Conservation (phyloP, 2,113 vertebrate genomes). For the Rousettus leschenaultii region DNA sequence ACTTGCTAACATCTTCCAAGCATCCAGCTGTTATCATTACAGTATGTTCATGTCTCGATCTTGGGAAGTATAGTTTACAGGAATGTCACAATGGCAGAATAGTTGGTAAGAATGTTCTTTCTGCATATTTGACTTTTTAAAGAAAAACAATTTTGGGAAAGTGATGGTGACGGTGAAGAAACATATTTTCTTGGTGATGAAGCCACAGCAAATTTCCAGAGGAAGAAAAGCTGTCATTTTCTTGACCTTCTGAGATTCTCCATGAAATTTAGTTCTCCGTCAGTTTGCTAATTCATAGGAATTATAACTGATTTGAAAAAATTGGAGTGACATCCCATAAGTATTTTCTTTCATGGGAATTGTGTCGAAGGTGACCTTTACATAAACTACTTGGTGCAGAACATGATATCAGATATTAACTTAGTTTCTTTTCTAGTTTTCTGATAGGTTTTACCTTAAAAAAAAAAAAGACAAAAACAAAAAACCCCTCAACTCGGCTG, state of each 20-base stretch:
- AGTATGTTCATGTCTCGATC: not conserved
- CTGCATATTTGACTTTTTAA: constrained; percentile 15
- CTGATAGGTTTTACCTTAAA: not conserved
- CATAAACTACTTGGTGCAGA: not conserved
- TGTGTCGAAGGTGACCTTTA: not conserved
- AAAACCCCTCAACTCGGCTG: not conserved
- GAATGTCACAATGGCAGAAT: constrained; percentile 1
- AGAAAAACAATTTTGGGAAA: constrained; percentile 39
- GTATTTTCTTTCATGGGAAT: not conserved
- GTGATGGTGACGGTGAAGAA: constrained; percentile 19
- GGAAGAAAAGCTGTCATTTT: constrained; percentile 48
- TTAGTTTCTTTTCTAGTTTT: constrained; percentile 32
- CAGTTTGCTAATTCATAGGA: not conserved
- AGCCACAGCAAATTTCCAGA: constrained; percentile 52
- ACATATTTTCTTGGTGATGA: constrained; percentile 59
- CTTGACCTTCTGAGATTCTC: constrained; percentile 46
- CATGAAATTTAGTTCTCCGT: constrained; percentile 6
- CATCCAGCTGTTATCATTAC: constrained; percentile 20
- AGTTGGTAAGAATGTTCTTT: constrained; percentile 16
- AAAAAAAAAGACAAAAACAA: not conserved
- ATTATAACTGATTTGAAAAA: not conserved
- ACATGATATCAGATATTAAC: not conserved
- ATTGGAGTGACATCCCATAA: not conserved
- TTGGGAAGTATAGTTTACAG: constrained; percentile 44
- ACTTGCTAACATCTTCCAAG: constrained; percentile 54